Conservation (phyloP, 2,113 vertebrate species). For the Mobula birostris region DNA sequence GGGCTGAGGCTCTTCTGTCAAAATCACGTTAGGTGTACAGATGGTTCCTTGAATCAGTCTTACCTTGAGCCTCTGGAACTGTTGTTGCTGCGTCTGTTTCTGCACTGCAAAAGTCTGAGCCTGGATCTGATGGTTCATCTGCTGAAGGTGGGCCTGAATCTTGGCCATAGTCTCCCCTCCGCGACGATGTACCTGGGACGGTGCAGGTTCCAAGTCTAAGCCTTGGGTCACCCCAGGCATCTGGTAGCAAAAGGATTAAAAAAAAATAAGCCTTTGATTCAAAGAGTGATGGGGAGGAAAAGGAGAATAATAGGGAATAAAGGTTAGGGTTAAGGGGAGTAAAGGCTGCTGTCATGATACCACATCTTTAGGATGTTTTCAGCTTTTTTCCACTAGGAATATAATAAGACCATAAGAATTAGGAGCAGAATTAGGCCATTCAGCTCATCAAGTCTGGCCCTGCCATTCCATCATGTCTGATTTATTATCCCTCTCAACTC, state of each 20-base stretch:
- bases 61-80: conserved; percentile 77
- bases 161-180: conserved; percentile 67
- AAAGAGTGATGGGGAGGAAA: background rate
- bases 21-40: background rate
- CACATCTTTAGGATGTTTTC: background rate
- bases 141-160: conserved; percentile 68
- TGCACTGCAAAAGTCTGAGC: conserved; percentile 68
- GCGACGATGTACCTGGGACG: conserved; percentile 49
- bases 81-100: conserved; percentile 71
- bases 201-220: conserved; percentile 49
- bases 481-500: no score
- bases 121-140: conserved; percentile 62
- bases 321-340: background rate
- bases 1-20: background rate
- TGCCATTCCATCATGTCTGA: no score
- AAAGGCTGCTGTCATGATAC: background rate
- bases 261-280: background rate
- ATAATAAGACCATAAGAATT: no score
- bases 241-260: conserved; percentile 15
- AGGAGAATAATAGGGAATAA: conserved; percentile 52
- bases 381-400: background rate
- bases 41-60: conserved; percentile 37
- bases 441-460: no score
- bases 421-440: no score
- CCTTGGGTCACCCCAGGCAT: conserved; percentile 48